Base-by-base conservation (phyloP, 2,797 vertebrate genomes). In the Gila robusta region DNA sequence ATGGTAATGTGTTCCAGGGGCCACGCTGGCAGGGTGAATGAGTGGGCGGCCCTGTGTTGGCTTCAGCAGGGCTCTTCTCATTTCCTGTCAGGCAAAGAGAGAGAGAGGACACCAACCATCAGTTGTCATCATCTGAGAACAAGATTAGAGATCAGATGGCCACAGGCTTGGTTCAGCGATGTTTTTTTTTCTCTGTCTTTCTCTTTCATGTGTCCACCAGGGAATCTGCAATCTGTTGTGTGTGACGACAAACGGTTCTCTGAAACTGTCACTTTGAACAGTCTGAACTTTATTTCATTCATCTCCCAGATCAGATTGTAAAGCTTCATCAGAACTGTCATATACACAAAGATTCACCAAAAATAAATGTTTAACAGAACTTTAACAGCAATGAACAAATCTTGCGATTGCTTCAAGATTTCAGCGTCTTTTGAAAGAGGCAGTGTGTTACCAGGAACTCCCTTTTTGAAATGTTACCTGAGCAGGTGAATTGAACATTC, bases 1-100 rank as follows among this genome's bases (percentile, higher is more conserved):
- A 88, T 88, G 83, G 73, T 82, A 88, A 88, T 88, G 83, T 41
- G 73, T 82, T 72, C 35, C 79, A 73, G 73, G 62, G 83, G 73
- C 73, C 52, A 64, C 26, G 56, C 28, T 69, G 14, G 44, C 49
- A 71, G 72, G 41, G 32, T 56, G 47, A 86, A 62, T 47, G 28
- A 37, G 86, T 83, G 85, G 79, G 71, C 7, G 19, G 47, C 67
- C 77, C 74, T 17, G 32, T 11, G 37, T 41, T 71, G 44, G 62
- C 79, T 76, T 69, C 62, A 41, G 71, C 32, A 19, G 35, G 70
- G 59, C 26, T 79, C 56, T 56, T 86, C 78, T 81, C 83, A 56
- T 85, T 49, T 81, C 49, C 47, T 69, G 77, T 79, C 67, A 83
- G 86, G 28, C n/a, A 41, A 54, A 37, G 72, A 82, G 35, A 87